Conservation (phyloP, 2,888 invertebrate genomes). For the Liopterus haemorrhoidalis region DNA sequence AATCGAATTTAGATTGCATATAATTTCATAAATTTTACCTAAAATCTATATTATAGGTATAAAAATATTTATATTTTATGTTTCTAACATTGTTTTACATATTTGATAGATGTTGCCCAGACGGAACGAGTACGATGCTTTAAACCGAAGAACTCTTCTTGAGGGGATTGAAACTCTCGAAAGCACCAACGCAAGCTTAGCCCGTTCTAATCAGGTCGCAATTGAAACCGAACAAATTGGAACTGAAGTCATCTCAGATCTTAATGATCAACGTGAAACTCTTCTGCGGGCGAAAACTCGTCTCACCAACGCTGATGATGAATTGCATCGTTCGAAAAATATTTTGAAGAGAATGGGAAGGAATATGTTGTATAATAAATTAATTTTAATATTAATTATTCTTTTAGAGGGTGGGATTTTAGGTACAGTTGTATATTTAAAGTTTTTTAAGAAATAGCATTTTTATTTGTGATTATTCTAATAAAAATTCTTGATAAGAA, state of each 20-base stretch:
- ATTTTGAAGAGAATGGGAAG: conserved; percentile 62
- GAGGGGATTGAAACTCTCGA: conserved; percentile 54
- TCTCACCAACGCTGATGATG: conserved; percentile 65
- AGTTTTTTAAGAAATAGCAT: conserved; percentile 47
- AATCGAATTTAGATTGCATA: no score
- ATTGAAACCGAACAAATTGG: conserved; percentile 77
- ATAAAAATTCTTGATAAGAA: no score
- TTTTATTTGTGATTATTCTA: no score
- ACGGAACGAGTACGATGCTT: conserved; percentile 48
- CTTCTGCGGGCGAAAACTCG: conserved; percentile 60
- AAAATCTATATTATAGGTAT: no score
- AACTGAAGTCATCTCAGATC: conserved; percentile 67
- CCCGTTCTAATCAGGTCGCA: conserved; percentile 66
- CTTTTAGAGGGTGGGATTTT: conserved; percentile 63
- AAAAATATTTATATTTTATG: no score
- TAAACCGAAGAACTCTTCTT: conserved; percentile 53
- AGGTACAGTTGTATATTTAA: conserved; percentile 56
- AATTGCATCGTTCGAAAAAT: conserved; percentile 58
- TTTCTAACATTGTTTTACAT: no score
- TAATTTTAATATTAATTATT: conserved; percentile 68
- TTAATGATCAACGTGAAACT: conserved; percentile 70
- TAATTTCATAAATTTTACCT: no score
- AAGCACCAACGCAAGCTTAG: conserved; percentile 58
- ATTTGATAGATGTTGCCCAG: conserved; percentile 22
- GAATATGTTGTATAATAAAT: conserved; percentile 68